Evolutionary conservation across 2,888 invertebrate genomes (phyloP).

Genomic region (Dioctria rufipes): DNA sequence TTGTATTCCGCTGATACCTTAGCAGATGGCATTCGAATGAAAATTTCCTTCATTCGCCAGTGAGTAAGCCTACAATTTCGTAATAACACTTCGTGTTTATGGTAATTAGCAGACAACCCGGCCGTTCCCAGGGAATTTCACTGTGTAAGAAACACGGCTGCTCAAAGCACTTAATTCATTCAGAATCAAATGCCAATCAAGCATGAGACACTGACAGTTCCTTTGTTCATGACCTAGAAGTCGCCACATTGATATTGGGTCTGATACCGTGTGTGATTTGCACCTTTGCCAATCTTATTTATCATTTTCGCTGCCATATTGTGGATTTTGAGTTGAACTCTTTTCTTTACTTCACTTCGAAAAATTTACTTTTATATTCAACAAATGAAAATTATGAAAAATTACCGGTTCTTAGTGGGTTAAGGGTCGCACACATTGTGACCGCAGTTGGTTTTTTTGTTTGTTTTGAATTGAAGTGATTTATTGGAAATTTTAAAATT

Average conservation of each 20-base stretch:
- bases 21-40: conserved; percentile 33
- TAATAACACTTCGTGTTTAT: conserved; percentile 51
- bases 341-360: not conserved
- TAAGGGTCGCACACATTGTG: conserved; percentile 14
- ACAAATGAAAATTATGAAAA: conserved; percentile 21
- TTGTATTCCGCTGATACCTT: conserved; percentile 27
- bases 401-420: conserved; percentile 20
- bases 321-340: not conserved
- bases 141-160: conserved; percentile 4
- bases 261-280: conserved; percentile 38
- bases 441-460: no score
- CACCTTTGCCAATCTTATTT: conserved; percentile 34
- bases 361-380: not conserved
- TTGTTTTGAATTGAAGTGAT: not conserved
- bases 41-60: conserved; percentile 20
- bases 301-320: conserved; percentile 25
- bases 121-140: conserved; percentile 45
- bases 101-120: conserved; percentile 43
- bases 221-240: conserved; percentile 53
- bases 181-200: conserved; percentile 50
- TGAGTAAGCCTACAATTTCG: conserved; percentile 32
- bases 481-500: not conserved
- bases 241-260: conserved; percentile 24
- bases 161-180: conserved; percentile 47
- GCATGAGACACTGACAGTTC: conserved; percentile 45